Percentiles rank a stretch among this genome's conserved stretches.
Conservation (phyloP, 2,113 vertebrate genomes). For the Oenanthe melanoleuca region DNA sequence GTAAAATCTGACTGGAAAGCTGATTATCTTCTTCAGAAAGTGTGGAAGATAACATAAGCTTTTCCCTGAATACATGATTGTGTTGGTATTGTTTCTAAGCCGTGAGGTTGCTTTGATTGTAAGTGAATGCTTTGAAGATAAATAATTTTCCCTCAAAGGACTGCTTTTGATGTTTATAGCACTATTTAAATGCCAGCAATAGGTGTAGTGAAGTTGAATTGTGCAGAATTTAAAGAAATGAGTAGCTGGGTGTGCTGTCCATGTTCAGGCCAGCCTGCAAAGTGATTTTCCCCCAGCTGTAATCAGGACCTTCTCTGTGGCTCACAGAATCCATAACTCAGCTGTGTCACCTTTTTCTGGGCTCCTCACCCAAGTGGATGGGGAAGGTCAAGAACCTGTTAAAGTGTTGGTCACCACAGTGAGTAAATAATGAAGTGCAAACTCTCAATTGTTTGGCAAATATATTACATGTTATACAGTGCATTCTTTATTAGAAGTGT, state of each 20-base stretch:
- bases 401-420: not conserved
- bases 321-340: not conserved
- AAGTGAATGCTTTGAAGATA: not conserved
- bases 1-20: not conserved
- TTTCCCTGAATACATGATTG: not conserved
- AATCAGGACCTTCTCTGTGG: not conserved
- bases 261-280: not conserved
- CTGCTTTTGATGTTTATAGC: not conserved
- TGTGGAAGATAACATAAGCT: not conserved
- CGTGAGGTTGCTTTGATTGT: not conserved
- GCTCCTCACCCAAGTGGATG: not conserved
- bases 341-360: not conserved
- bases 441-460: not conserved
- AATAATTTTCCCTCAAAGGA: not conserved
- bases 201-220: rapidly evolving
- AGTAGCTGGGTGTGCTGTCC: rapidly evolving
- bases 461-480: not conserved
- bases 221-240: not conserved
- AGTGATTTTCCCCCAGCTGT: not conserved
- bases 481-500: not conserved
- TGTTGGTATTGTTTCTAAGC: not conserved
- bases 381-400: not conserved
- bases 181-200: not conserved
- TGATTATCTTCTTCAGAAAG: not conserved
- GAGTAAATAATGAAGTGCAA: not conserved